Evolutionary conservation across 2,113 vertebrate species (phyloP).

Genomic region (Apodemus speciosus): DNA sequence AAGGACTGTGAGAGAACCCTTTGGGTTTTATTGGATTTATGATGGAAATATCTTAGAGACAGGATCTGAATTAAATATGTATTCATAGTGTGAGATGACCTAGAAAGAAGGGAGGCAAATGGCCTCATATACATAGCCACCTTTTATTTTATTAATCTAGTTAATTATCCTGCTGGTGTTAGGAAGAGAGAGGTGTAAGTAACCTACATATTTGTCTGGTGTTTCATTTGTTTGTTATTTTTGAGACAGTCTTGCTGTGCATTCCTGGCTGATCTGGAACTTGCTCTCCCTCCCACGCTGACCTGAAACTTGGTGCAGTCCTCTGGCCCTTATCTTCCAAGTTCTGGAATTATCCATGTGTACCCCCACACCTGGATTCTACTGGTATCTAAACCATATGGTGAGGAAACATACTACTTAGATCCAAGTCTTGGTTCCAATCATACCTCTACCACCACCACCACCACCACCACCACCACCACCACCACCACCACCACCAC

Average conservation of each 20-base stretch:
- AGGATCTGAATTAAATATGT: constrained; percentile 18
- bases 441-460: not conserved
- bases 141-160: not conserved
- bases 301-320: not conserved
- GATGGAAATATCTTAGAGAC: constrained; percentile 21
- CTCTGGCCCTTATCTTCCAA: not conserved
- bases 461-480: fast-evolving
- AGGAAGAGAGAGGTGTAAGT: not conserved
- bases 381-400: not conserved
- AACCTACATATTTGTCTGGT: not conserved
- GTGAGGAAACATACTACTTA: not conserved
- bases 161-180: not conserved
- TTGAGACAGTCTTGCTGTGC: not conserved
- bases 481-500: not conserved
- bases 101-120: not conserved
- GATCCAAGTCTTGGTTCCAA: not conserved
- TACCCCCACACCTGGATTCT: too few species aligned
- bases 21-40: constrained; percentile 33
- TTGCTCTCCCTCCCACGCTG: not conserved
- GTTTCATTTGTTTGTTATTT: not conserved
- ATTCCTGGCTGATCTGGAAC: not conserved
- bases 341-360: too few species aligned
- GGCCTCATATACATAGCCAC: too few species aligned
- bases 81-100: not conserved
- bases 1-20: not conserved